Conservation (phyloP, 2,797 vertebrate species). For the Ctenosaura bakeri region DNA sequence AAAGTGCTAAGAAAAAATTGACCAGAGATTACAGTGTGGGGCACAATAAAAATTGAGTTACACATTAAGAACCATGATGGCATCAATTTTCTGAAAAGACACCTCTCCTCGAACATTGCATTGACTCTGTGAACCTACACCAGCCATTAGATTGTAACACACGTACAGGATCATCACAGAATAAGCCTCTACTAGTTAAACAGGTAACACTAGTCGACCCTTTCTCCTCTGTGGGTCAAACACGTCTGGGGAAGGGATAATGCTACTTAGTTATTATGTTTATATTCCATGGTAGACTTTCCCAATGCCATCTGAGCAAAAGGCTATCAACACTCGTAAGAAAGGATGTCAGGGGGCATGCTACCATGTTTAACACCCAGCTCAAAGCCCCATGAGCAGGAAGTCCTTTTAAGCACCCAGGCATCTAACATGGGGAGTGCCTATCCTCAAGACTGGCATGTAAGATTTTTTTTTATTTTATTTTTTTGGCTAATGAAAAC, state of each 20-base stretch:
- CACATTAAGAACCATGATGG: neutral
- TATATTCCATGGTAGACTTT: constrained; percentile 9
- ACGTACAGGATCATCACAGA: neutral
- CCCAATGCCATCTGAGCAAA: neutral
- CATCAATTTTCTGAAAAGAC: neutral
- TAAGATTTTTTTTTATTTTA: neutral
- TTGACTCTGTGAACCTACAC: neutral
- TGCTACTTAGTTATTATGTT: neutral
- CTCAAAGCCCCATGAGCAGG: neutral
- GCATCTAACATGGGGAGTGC: neutral
- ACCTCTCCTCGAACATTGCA: neutral
- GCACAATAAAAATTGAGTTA: neutral
- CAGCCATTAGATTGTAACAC: neutral
- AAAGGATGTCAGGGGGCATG: neutral
- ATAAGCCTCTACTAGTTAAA: neutral
- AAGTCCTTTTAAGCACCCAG: fast-evolving
- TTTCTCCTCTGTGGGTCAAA: neutral
- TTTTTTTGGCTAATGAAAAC: constrained; percentile 43
- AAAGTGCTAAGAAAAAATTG: neutral
- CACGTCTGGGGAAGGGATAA: neutral
- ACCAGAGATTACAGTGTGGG: neutral
- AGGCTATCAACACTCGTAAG: neutral
- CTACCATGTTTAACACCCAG: neutral
- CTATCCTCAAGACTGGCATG: neutral
- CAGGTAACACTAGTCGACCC: neutral